phyloP scores from a whole-genome alignment of 2,888 invertebrate genomes.

The Rhaphigaster nebulosa region DNA sequence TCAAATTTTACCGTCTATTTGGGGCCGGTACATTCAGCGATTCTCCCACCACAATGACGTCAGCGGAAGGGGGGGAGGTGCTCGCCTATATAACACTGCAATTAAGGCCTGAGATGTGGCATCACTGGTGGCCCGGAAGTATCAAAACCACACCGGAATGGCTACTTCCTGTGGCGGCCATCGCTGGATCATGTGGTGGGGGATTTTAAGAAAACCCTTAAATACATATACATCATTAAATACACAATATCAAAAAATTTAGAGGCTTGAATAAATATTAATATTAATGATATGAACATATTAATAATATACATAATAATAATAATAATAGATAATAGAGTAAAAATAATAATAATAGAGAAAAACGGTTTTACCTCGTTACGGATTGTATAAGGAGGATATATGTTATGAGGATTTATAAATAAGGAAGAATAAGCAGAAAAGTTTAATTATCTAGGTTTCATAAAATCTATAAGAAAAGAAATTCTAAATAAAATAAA shows the following conservation, averaged over 20 bases:
- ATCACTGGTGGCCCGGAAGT: conserved; percentile 1
- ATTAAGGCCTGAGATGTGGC: conserved; percentile 4
- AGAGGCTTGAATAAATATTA: no score
- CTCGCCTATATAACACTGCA: neutral
- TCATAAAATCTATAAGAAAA: no score
- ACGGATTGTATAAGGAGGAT: no score
- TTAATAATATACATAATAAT: no score
- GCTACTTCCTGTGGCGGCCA: conserved; percentile 21
- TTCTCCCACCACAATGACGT: neutral
- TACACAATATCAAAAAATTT: neutral
- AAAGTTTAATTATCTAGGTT: no score
- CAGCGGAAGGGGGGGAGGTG: neutral
- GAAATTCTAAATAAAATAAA: no score
- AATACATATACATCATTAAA: neutral
- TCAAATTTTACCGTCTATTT: neutral
- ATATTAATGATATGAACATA: no score
- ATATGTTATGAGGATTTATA: no score
- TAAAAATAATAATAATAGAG: no score
- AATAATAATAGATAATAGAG: no score
- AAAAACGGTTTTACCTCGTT: no score
- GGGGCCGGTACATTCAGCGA: neutral
- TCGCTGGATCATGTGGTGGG: neutral
- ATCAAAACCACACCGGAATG: neutral
- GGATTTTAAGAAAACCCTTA: neutral
- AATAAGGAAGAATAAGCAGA: no score